Evolutionary conservation across 2,888 invertebrate species (phyloP).

Genomic region (Tenthredo notha): DNA sequence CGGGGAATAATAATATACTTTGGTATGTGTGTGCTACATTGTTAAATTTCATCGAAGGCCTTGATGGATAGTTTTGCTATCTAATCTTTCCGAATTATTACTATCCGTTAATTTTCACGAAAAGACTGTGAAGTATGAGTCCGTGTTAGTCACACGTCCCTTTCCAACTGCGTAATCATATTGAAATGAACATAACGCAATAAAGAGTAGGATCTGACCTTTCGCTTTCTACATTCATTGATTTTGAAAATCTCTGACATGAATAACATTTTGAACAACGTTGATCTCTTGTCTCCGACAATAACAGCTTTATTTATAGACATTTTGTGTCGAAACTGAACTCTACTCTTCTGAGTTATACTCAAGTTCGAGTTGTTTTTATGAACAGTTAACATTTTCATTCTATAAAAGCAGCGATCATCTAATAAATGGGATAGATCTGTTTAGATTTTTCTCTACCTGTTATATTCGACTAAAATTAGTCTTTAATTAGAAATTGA

Average conservation of each 20-base stretch:
- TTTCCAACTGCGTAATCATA: not conserved
- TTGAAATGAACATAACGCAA: not conserved
- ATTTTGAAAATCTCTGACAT: not conserved
- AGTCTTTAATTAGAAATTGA: not conserved
- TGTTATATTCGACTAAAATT: not conserved
- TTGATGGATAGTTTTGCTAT: constrained; percentile 63
- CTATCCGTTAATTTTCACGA: not conserved
- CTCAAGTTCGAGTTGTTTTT: not conserved
- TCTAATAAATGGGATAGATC: not conserved
- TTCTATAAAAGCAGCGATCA: not conserved
- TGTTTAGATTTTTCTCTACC: not conserved
- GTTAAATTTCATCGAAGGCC: constrained; percentile 62
- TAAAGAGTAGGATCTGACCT: not conserved
- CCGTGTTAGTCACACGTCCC: not conserved
- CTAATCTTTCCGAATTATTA: not conserved
- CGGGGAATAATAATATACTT: constrained; percentile 68
- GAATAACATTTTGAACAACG: not conserved
- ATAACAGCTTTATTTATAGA: constrained; percentile 1
- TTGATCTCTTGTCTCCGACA: not conserved
- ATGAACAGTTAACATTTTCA: not conserved
- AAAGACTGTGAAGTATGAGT: not conserved
- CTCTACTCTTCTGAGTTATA: not conserved
- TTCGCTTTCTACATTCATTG: not conserved
- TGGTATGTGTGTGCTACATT: constrained; percentile 65
- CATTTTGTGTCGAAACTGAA: not conserved